phyloP scores from a whole-genome alignment of 2,797 vertebrate species.

The Buphagus erythrorhynchus region DNA sequence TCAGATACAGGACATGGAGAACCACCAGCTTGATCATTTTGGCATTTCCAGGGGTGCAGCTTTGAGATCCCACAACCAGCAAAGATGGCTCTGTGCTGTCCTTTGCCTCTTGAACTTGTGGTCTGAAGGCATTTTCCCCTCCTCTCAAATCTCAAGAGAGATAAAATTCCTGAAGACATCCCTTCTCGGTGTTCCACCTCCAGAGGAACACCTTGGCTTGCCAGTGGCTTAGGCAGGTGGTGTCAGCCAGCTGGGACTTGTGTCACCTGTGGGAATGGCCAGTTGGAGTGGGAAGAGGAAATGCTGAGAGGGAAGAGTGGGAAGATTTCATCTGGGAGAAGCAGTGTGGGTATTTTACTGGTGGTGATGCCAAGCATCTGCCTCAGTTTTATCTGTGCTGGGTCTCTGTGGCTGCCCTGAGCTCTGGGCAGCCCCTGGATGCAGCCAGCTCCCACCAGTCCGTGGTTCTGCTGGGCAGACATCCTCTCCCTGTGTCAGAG shows the following conservation, averaged over 20 bases:
- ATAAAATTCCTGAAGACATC: not conserved
- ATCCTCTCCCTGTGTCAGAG: not conserved
- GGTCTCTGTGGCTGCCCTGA: not conserved
- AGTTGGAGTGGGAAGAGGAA: not conserved
- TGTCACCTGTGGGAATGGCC: not conserved
- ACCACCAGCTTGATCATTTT: not conserved
- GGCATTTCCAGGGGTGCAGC: not conserved
- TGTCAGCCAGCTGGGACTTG: not conserved
- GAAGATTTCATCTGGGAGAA: not conserved
- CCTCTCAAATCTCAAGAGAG: accelerated
- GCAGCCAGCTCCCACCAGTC: not conserved
- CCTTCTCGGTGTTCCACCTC: not conserved
- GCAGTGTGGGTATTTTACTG: accelerated
- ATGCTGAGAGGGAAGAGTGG: not conserved
- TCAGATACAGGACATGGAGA: not conserved
- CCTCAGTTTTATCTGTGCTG: not conserved
- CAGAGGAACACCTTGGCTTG: not conserved
- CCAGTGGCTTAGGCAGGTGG: not conserved
- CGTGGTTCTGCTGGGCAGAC: accelerated
- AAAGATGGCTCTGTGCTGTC: not conserved
- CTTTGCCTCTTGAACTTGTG: not conserved
- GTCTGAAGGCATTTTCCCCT: not conserved
- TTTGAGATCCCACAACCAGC: not conserved
- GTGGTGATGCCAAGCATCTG: not conserved
- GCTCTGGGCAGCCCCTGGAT: not conserved